Conservation (phyloP, 2,888 invertebrate genomes). For the Leistus spinibarbis region DNA sequence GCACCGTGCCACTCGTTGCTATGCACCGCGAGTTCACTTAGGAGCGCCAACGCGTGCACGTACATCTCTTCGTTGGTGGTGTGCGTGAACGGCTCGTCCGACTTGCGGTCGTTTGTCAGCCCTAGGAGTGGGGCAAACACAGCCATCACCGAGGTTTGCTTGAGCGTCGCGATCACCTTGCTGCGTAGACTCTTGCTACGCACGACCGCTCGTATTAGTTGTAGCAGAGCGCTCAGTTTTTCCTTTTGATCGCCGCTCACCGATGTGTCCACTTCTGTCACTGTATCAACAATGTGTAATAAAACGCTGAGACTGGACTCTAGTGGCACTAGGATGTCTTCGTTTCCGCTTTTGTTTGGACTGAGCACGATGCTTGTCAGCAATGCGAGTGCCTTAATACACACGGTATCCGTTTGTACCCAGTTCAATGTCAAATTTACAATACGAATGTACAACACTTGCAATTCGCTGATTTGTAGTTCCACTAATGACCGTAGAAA, state of each 20-base stretch:
- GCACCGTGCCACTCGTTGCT: constrained; percentile 59
- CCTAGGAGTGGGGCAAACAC: constrained; percentile 57
- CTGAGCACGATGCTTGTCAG: constrained; percentile 54
- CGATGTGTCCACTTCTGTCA: constrained; percentile 41
- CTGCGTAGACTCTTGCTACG: constrained; percentile 50
- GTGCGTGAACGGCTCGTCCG: constrained; percentile 51
- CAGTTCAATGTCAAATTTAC: constrained; percentile 58
- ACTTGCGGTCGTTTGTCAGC: constrained; percentile 43
- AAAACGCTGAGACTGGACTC: constrained; percentile 56
- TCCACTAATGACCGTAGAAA: constrained; percentile 59
- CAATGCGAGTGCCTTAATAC: constrained; percentile 57
- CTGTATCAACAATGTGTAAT: constrained; percentile 53
- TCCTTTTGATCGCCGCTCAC: constrained; percentile 53
- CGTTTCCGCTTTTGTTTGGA: constrained; percentile 47
- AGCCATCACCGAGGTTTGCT: constrained; percentile 53
- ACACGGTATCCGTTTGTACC: constrained; percentile 58
- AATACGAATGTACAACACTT: constrained; percentile 55
- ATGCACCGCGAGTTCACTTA: constrained; percentile 58
- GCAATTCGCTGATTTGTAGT: constrained; percentile 55
- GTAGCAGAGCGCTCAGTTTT: constrained; percentile 55
- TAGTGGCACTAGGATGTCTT: constrained; percentile 49
- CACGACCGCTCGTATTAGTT: constrained; percentile 58
- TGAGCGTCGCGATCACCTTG: constrained; percentile 55
- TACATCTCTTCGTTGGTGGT: constrained; percentile 52
- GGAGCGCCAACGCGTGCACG: constrained; percentile 59